Conservation (phyloP, 2,113 vertebrate species). For the Merops nubicus region DNA sequence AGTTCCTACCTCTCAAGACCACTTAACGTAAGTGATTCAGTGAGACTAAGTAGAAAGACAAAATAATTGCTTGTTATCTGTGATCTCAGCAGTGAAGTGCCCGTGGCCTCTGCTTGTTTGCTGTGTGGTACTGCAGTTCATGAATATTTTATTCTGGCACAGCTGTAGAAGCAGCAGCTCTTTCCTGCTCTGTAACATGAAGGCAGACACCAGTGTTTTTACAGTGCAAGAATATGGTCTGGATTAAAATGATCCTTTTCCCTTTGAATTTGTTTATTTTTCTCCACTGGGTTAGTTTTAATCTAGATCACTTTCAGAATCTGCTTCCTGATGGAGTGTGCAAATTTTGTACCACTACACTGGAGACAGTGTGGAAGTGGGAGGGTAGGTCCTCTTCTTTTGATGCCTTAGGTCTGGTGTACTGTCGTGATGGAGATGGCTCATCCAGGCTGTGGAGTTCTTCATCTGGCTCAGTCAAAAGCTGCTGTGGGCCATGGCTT, state of each 20-base stretch:
- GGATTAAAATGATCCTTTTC: background rate
- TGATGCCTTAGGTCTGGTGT: background rate
- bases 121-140: constrained; percentile 35
- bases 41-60: background rate
- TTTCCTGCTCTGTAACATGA: background rate
- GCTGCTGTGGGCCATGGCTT: background rate
- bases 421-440: background rate
- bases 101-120: constrained; percentile 13
- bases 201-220: background rate
- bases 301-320: background rate
- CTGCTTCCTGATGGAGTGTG: background rate
- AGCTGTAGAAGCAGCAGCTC: background rate
- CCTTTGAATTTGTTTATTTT: background rate
- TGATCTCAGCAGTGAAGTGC: constrained; percentile 34
- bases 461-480: background rate
- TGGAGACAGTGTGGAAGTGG: background rate
- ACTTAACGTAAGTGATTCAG: background rate
- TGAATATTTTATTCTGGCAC: constrained; percentile 54
- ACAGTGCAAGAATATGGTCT: background rate
- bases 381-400: background rate
- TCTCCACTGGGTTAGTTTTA: background rate
- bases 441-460: background rate
- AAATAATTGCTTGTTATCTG: constrained; percentile 21
- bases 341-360: background rate
- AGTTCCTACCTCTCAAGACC: background rate